Evolutionary conservation across 2,797 vertebrate genomes (phyloP), one percentile per base, ranked within the genome.

Genomic region (Girardinus metallicus): DNA sequence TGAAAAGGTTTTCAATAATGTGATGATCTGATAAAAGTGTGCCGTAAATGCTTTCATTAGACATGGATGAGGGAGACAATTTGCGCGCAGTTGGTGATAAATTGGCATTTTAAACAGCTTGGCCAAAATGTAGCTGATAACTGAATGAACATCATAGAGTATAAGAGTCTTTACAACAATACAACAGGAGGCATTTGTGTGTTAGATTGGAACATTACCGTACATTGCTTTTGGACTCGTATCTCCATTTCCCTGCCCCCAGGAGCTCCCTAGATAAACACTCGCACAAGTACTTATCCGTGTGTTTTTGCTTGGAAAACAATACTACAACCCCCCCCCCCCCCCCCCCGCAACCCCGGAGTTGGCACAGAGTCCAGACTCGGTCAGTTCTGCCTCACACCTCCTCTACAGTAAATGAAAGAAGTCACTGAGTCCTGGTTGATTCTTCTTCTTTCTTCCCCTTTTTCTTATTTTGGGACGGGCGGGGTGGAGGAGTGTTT

Each of bases 401-500:
- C 94, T 90, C 89, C 83, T 93, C 89, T 85, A 81, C 87, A 78
- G 88, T 86, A 89, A 89, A 91, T 89, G 85, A 90, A 87, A 86
- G 91, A 79, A 89, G 87, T 78, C 83, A 71, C 13, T 16, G 78
- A 90, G 83, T 81, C 77, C 94, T 70, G 88, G 83, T 82, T 95
- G 95, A 95, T 95, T 96, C 96, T 97, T 75, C 39, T 70, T 41
- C 15, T 8, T 76, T 7, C 36, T 10, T 16, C 5, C 6, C 21
- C 10, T 26, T n/a, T 51, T 34, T 51, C 49, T 26, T 64, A 26
- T 73, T 74, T 29, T 36, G 16, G 75, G 36, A 51, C 1, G 71
- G 18, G 47, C 13, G 62, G 94, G 96, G 83, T 90, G 96, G 96
- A 95, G 96, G 97, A 97, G 96, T 97, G 97, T 97, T 97, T 96